Conservation (phyloP, 30 jellyfish, hydroid and myxozoan genomes). For the Sanderia malayensis region DNA sequence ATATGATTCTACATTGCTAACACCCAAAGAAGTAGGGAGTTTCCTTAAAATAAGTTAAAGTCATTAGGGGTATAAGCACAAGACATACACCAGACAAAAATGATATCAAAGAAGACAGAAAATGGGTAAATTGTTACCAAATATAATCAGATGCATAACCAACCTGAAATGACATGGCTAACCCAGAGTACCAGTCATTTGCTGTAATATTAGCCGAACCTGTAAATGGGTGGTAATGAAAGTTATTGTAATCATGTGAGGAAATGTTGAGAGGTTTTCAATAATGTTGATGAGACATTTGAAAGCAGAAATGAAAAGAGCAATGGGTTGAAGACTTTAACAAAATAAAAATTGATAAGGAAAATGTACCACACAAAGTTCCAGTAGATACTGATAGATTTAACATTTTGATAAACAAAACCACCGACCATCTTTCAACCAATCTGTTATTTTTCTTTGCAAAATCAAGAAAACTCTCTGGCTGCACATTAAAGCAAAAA, state of each 20-base stretch:
- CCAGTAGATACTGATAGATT: constrained; percentile 86
- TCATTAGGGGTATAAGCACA: too few relatives aligned
- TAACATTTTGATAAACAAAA: constrained; percentile 54
- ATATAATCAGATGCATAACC: too few relatives aligned
- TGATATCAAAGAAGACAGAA: too few relatives aligned
- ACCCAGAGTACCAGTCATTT: constrained; percentile 60
- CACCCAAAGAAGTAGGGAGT: too few relatives aligned
- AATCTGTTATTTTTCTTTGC: background rate
- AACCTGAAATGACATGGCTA: constrained; percentile 84
- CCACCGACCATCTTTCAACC: constrained; percentile 31
- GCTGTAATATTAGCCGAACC: constrained; percentile 88
- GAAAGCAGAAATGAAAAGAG: background rate
- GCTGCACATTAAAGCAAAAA: constrained; percentile 20
- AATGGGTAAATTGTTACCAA: background rate
- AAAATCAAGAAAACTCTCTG: constrained; percentile 20
- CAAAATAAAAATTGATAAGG: background rate
- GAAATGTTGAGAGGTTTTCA: too few relatives aligned
- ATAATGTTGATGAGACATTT: too few relatives aligned
- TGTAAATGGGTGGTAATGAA: constrained; percentile 3
- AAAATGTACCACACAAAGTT: constrained; percentile 83
- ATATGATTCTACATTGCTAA: too few relatives aligned
- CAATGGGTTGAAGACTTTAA: too few relatives aligned
- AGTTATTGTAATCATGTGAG: background rate
- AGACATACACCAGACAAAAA: too few relatives aligned
- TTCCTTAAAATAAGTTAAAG: too few relatives aligned